A percentile compares a stretch with the other conserved stretches of the same genome.
These are phyloP conservation scores for Choloepus didactylus DNA, from an alignment of 2,797 vertebrate genomes.

Conservation along the genomic window DNA sequence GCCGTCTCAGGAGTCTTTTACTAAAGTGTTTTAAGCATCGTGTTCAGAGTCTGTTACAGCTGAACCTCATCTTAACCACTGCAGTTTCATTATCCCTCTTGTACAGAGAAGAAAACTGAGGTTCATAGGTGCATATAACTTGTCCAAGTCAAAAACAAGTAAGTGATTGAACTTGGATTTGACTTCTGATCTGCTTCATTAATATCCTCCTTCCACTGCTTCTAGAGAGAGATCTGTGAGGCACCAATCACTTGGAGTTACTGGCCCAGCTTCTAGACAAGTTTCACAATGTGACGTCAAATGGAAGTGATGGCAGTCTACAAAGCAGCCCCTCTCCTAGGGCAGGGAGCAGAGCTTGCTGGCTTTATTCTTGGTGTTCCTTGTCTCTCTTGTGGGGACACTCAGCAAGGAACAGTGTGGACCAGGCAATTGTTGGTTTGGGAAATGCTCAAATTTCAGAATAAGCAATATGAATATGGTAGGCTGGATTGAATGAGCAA, in stretches of 20 bases:
- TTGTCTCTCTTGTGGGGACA: not conserved
- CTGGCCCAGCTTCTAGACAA: not conserved
- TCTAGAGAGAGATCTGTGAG: not conserved
- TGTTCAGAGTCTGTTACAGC: not conserved
- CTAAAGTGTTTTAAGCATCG: not conserved
- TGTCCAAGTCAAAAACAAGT: slow-evolving; percentile 15
- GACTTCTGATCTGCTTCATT: slow-evolving; percentile 16
- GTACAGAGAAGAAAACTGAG: slow-evolving; percentile 11
- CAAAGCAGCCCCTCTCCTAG: not conserved
- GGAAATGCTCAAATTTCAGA: slow-evolving; percentile 63
- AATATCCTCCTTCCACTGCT: not conserved
- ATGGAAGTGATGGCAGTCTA: not conserved
- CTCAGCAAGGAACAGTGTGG: slow-evolving; percentile 33
- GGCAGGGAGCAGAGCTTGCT: no score
- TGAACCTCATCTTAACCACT: not conserved
- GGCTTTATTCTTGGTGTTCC: not conserved
- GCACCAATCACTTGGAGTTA: not conserved
- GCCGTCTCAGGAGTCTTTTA: not conserved
- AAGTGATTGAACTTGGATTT: not conserved
- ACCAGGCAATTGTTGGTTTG: slow-evolving; percentile 34
- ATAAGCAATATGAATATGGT: slow-evolving; percentile 10
- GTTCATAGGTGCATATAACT: not conserved
- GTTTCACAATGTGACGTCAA: not conserved
- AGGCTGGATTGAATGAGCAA: not conserved
- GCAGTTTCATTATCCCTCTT: not conserved